Conservation (phyloP, 2,113 vertebrate species). For the human region GRCh38 chr2:190361501-190362000, state of each 20-base stretch:
- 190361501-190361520: not conserved
- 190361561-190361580: not conserved
- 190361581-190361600: not conserved
- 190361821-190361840: not conserved
- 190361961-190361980: not conserved
- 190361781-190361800: not conserved
- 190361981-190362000: not conserved
- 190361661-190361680: not conserved
- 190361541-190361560: not conserved
- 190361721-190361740: not conserved
- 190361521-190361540: not conserved
- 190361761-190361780: not conserved
- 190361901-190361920: not conserved
- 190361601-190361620: conserved; percentile 3
- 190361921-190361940: not conserved
- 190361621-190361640: not conserved
- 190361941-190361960: not conserved
- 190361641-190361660: not conserved
- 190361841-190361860: not conserved
- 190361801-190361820: not conserved
- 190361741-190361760: not conserved
- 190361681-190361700: not conserved
- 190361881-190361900: conserved; percentile 45
- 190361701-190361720: not conserved
- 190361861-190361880: not conserved